These are phyloP conservation scores for Myocastor coypus DNA, from an alignment of 2,113 vertebrate genomes.

Conservation along the genomic window DNA sequence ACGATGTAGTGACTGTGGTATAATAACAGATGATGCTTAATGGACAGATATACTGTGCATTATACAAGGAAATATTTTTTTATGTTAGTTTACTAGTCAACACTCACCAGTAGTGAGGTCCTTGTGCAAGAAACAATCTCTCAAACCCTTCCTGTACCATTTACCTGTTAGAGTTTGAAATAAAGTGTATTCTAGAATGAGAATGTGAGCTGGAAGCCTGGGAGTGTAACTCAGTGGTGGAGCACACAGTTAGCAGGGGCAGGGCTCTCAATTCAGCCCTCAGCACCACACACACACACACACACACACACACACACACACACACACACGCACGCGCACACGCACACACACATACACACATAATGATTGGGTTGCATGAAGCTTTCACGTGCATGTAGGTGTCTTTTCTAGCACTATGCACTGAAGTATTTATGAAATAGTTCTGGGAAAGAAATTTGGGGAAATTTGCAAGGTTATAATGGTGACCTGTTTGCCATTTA, in stretches of 20 bases:
- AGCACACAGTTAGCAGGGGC: not conserved
- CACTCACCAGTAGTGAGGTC: not conserved
- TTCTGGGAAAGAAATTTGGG: conserved; percentile 2
- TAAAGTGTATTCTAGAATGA: not conserved
- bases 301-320: no score
- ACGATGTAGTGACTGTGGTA: not conserved
- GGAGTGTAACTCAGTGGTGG: not conserved
- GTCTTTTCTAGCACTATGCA: not conserved
- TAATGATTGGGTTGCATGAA: not conserved
- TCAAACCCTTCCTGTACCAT: not conserved
- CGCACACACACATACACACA: no score
- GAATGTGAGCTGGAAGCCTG: not conserved
- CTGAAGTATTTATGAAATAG: not conserved
- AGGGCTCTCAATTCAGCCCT: not conserved
- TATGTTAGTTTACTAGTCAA: not conserved
- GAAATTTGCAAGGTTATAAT: not conserved
- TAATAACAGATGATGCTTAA: not conserved
- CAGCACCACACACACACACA: not conserved
- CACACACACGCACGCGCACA: not conserved
- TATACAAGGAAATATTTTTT: not conserved
- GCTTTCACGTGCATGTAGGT: not conserved
- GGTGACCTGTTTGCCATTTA: not conserved
- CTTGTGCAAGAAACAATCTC: not conserved
- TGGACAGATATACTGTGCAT: not conserved
- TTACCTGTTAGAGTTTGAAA: not conserved